Evolutionary conservation across 2,113 vertebrate genomes (phyloP), one percentile per base, ranked within the genome.

Genomic region (Pagrus major): DNA sequence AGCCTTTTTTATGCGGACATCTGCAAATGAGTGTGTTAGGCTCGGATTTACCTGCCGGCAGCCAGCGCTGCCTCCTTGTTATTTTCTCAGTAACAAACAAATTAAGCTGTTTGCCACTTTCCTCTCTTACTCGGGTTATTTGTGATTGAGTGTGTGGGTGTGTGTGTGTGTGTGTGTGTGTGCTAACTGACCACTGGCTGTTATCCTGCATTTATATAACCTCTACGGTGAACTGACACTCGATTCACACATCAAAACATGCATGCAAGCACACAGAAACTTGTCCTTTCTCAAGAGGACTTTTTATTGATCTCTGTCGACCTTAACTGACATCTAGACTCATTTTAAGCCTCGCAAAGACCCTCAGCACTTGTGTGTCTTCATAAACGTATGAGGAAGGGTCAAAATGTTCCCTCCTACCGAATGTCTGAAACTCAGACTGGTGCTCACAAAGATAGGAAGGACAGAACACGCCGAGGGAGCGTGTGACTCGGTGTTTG

Each of bases 21-120:
- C 70, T 77, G 86, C 64, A 80, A 80, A 83, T 74, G 29, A 84
- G 60, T 29, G 21, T 64, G 66, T 75, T 33, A 49, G 68, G 55
- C 55, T 71, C 47, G 56, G 65, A 71, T 86, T 78, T 71, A 88
- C 79, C 86, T 89, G 70, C 31, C 2, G 14, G 51, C 78, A 69
- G 27, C 9, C 65, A 41, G 72, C 46, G 15, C 27, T 66, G 37
- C 78, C n/a, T 55, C 41, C 37, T 78, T 61, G 46, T 80, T 68
- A 49, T 88, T 85, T 83, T 73, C 77, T 88, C 61, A 9, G 52
- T 39, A 58, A 69, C 68, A 78, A 77, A 76, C 71, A 81, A 76
- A 78, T 78, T 39, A 76, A 66, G 64, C 33, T 72, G 55, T 66
- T 76, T 76, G 37, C 68, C 25, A 33, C 82, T 81, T 54, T 47